Base-by-base conservation (phyloP, 2,797 vertebrate genomes). In the Myotis planiceps region DNA sequence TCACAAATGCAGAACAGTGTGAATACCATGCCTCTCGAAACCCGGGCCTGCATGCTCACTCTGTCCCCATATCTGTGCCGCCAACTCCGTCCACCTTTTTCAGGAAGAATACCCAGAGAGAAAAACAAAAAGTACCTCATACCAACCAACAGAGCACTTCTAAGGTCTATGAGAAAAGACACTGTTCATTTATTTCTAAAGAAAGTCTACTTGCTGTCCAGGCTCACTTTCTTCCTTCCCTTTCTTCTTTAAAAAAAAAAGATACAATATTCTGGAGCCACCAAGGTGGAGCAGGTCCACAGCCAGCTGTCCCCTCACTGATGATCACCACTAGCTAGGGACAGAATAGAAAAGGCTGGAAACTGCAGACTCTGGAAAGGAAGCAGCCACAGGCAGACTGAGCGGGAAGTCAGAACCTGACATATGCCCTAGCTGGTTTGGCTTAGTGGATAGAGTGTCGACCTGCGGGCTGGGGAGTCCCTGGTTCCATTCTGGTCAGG, bases 1-100 rank as follows among this genome's bases (percentile, higher is more conserved):
- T 49, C 45, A 49, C 18, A 51, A 75, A 51, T 51, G n/a, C 45
- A 75, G 47, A 49, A 32, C 6, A 51, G 45, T n/a, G n/a, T 32
- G 29, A 75, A 49, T 42, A 74, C 16, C n/a, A n/a, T 75, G 45
- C 27, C 47, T 32, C 42, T 49, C 5, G 0, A n/a, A 75, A 75
- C 47, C 45, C 19, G 0, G n/a, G 72, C 23, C 16, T 1, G n/a
- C 9, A 1, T 3, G 0, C 15, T 32, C 4, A 10, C 55, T 19
- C 34, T 8, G 1, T 39, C 37, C 12, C 32, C 8, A 2, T 10
- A 0, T 5, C 9, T 10, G 18, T 25, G 19, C 14, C 3, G 16
- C 18, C 9, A 0, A 13, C 9, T 18, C 9, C 23, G 1, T 1
- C 66, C 21, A 2, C 47, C 63, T 39, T 37, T 47, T 25, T 45